Evolutionary conservation across 2,113 vertebrate species (phyloP), one percentile per base, ranked within the genome.

Genomic region (Pteruthius melanotis): DNA sequence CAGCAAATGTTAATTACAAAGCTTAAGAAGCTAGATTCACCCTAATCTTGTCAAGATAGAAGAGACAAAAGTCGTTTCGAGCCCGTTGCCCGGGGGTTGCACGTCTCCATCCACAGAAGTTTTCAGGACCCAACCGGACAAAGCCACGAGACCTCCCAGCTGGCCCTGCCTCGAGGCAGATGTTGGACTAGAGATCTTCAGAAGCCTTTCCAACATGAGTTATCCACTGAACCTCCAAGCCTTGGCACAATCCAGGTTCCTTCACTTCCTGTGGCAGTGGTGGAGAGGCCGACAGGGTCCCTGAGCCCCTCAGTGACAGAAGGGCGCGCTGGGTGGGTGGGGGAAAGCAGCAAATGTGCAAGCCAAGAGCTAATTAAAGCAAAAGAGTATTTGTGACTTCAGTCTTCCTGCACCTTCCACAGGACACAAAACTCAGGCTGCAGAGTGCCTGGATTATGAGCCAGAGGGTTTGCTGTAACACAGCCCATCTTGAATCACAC

Each of bases 221-320:
- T n/a, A 15, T 20, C 65, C n/a, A 21, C 2, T 1, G 24, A 44
- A 20, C 5, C 54, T 19, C 11, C 0, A 1, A 87, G 60, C 3
- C 70, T 42, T 11, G n/a, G n/a, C 35, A 27, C 30, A 31, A 4
- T 33, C 50, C 69, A 33, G 42, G 6, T 35, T 64, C 82, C 77
- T 40, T 4, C 23, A 8, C 45, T 15, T 33, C 69, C 22, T 1
- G 3, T 19, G 60, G 3, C 61, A 33, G 2, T 3, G 49, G 44
- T 83, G 80, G 56, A 75, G 65, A 28, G 35, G 52, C 8, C 59
- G 49, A 2, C 1, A 1, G 24, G 44, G 52, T 24, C 18, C 53
- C 59, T 2, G 2, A 30, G 60, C 21, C 60, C 53, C 83, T 52
- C 33, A 16, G 69, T 13, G 65, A 3, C 82, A 53, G 28, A 65